Evolutionary conservation across 2,888 invertebrate species (phyloP).

Genomic region (Belgica antarctica): DNA sequence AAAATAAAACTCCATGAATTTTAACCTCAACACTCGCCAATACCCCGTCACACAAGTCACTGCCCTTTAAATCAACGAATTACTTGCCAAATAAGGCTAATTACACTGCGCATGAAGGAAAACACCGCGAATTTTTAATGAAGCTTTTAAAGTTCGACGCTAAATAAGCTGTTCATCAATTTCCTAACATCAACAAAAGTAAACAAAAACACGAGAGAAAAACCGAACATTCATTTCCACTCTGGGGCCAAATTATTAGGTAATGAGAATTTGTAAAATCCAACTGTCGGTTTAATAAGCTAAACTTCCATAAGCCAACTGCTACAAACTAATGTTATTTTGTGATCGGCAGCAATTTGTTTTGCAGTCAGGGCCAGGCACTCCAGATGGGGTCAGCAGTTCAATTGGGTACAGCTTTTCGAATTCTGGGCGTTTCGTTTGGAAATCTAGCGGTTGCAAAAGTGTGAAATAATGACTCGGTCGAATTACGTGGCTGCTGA

Average conservation of each 20-base stretch:
- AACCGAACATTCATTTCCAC: constrained; percentile 13
- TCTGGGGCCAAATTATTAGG: constrained; percentile 10
- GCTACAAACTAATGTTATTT: constrained; percentile 22
- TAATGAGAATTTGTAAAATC: neutral
- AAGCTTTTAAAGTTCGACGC: constrained; percentile 14
- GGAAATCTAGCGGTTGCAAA: no score
- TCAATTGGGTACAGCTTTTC: neutral
- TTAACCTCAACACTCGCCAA: no score
- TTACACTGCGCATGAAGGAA: constrained; percentile 6
- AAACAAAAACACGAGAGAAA: neutral
- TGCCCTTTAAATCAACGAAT: no score
- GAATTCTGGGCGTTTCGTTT: no score
- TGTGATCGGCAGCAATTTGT: no score
- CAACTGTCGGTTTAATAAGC: constrained; percentile 6
- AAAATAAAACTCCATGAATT: no score
- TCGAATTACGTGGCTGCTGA: no score
- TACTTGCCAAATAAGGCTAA: constrained; percentile 39
- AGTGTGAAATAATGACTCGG: no score
- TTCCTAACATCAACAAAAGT: neutral
- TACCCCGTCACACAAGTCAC: no score
- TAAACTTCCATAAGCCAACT: neutral
- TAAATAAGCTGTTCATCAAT: neutral
- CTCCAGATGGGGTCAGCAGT: no score
- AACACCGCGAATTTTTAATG: constrained; percentile 11
- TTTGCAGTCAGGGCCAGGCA: neutral